Percentiles rank a stretch among this genome's conserved stretches.
phyloP scores from a whole-genome alignment of 2,797 vertebrate genomes.

The Pteropus rufus region DNA sequence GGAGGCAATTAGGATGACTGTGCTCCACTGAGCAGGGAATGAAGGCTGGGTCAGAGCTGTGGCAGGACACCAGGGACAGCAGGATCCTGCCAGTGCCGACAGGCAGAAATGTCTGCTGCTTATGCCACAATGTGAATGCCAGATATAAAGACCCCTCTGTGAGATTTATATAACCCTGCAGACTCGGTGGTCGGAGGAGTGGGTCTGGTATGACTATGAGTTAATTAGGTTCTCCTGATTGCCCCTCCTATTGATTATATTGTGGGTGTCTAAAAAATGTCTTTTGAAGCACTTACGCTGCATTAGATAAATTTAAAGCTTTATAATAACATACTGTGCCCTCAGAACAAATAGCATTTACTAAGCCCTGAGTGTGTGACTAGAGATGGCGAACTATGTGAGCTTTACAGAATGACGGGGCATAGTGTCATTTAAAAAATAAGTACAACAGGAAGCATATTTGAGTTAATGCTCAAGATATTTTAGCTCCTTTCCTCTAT shows the following conservation, averaged over 20 bases:
- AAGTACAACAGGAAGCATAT: fast-evolving
- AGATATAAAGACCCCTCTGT: fast-evolving
- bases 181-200: fast-evolving
- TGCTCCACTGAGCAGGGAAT: background rate
- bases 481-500: background rate
- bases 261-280: background rate
- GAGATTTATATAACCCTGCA: fast-evolving
- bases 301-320: background rate
- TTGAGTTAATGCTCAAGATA: background rate
- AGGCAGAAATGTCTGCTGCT: background rate
- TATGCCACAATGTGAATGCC: background rate
- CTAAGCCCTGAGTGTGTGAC: background rate
- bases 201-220: background rate
- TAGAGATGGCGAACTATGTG: fast-evolving
- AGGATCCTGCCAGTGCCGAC: fast-evolving
- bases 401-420: background rate
- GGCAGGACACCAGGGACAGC: background rate
- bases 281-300: background rate
- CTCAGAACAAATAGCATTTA: background rate
- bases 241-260: background rate
- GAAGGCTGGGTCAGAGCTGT: background rate
- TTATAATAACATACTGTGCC: background rate
- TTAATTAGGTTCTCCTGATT: background rate
- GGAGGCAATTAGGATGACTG: background rate
- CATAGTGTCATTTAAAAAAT: background rate